Conservation (phyloP, 2,797 vertebrate species). For the Myotis vivesi region DNA sequence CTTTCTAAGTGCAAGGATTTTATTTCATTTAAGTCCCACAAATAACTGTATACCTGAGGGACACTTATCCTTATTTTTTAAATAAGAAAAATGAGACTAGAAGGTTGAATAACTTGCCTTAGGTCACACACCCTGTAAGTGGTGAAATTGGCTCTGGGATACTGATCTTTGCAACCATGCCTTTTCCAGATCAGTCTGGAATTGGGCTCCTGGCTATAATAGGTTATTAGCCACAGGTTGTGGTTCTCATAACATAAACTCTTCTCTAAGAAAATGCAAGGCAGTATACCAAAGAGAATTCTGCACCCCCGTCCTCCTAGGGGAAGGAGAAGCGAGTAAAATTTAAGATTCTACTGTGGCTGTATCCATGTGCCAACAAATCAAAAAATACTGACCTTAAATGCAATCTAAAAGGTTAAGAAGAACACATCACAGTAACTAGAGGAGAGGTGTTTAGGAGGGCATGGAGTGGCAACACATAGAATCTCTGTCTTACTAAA, state of each 20-base stretch:
- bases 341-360: neutral
- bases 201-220: neutral
- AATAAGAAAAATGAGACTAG: conserved; percentile 2
- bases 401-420: neutral
- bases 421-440: neutral
- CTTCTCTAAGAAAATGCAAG: neutral
- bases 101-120: neutral
- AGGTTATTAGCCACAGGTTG: neutral
- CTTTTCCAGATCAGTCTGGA: neutral
- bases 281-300: neutral
- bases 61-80: conserved; percentile 14
- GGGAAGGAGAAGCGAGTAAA: neutral
- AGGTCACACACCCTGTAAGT: neutral
- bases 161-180: neutral
- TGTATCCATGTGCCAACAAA: neutral
- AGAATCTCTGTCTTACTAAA: neutral
- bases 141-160: neutral
- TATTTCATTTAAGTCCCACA: neutral
- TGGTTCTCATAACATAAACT: neutral
- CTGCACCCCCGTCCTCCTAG: neutral
- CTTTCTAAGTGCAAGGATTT: neutral
- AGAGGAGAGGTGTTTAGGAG: neutral
- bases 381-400: neutral
- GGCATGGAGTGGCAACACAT: neutral
- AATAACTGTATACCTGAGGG: neutral